phyloP scores from a whole-genome alignment of 2,113 vertebrate genomes.

The Rhegmatorhina hoffmannsi region DNA sequence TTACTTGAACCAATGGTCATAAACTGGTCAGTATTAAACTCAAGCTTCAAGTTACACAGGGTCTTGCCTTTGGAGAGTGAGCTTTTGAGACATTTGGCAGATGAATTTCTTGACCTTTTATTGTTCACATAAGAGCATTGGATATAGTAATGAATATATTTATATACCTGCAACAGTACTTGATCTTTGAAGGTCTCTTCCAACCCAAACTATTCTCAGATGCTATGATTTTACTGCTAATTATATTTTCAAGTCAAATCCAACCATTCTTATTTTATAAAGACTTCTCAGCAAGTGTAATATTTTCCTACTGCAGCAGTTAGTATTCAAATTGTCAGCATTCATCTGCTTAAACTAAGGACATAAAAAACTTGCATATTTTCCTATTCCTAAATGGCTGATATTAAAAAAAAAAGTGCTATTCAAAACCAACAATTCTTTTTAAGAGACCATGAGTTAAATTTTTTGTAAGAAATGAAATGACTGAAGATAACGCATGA shows the following conservation, averaged over 20 bases:
- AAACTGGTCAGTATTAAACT: neutral
- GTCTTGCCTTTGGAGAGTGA: neutral
- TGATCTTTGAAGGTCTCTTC: neutral
- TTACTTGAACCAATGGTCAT: neutral
- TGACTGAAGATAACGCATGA: neutral
- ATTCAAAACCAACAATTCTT: neutral
- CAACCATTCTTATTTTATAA: neutral
- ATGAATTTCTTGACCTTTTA: neutral
- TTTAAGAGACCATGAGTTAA: neutral
- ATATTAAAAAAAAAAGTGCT: neutral
- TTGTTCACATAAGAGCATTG: neutral
- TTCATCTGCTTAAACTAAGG: neutral
- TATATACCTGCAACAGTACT: neutral
- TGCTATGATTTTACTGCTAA: neutral
- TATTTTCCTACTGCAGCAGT: neutral
- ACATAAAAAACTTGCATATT: neutral
- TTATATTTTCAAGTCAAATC: neutral
- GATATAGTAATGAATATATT: neutral
- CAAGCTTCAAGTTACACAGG: neutral
- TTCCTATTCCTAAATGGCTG: neutral
- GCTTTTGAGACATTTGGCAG: neutral
- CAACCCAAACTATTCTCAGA: neutral
- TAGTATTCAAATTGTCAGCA: neutral
- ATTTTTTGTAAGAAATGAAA: neutral
- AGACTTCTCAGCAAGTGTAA: neutral